Evolutionary conservation across 2,888 invertebrate species (phyloP).

Genomic region (Drosophila yooni): DNA sequence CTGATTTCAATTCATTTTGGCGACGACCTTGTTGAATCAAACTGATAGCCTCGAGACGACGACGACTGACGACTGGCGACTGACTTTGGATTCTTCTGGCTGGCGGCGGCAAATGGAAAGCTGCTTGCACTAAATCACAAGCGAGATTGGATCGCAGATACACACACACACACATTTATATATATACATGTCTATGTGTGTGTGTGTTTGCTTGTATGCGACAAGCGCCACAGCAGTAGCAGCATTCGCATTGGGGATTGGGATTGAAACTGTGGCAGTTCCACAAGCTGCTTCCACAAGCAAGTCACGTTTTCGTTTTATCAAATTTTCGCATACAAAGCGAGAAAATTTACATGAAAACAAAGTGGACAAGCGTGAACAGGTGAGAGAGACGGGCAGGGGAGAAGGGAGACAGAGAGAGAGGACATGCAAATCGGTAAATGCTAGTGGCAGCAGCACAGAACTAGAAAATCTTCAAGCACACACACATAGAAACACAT

Average conservation of each 20-base stretch:
- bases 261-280: constrained; percentile 9
- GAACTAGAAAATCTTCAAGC: constrained; percentile 54
- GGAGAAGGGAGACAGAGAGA: constrained; percentile 12
- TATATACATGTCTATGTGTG: constrained; percentile 7
- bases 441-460: constrained; percentile 55
- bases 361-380: constrained; percentile 38
- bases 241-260: constrained; percentile 20
- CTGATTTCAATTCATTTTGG: constrained; percentile 69
- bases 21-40: constrained; percentile 69
- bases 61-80: neutral
- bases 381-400: constrained; percentile 3
- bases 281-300: constrained; percentile 47
- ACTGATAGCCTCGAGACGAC: constrained; percentile 49
- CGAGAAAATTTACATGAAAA: constrained; percentile 73
- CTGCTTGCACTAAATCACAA: constrained; percentile 65
- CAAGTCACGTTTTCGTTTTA: constrained; percentile 81
- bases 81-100: constrained; percentile 8
- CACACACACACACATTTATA: constrained; percentile 2
- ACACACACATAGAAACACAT: constrained; percentile 18
- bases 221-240: constrained; percentile 24
- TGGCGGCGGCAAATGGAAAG: constrained; percentile 57
- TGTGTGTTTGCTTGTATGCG: constrained; percentile 25
- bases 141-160: constrained; percentile 53
- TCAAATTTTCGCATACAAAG: constrained; percentile 77
- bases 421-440: constrained; percentile 53